phyloP scores from a whole-genome alignment of 2,797 vertebrate species.

The Eulemur albifrons region DNA sequence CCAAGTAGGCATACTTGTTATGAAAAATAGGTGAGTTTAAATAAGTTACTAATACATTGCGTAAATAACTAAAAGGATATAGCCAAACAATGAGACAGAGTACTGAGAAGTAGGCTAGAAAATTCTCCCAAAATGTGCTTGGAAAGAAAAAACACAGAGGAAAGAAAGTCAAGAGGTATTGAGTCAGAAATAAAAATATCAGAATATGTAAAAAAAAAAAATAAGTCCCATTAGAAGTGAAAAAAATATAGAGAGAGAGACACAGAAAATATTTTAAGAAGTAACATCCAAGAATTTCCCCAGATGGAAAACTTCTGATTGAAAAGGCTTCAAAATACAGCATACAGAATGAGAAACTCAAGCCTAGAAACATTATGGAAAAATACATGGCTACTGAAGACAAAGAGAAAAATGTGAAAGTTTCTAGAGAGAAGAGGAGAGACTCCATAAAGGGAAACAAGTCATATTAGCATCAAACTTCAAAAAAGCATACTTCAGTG shows the following conservation, averaged over 20 bases:
- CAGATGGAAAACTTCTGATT: neutral
- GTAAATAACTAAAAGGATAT: neutral
- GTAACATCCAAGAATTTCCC: neutral
- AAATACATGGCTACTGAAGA: neutral
- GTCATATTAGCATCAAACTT: neutral
- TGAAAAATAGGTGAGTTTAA: slow-evolving; percentile 12
- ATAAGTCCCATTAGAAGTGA: neutral
- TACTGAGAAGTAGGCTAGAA: neutral
- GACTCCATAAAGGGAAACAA: neutral
- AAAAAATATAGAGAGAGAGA: neutral
- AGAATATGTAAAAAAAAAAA: neutral
- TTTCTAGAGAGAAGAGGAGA: neutral
- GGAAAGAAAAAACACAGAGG: neutral
- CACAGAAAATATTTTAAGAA: neutral
- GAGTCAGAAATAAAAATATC: neutral
- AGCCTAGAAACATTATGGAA: neutral
- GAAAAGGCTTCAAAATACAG: neutral
- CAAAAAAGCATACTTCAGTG: neutral
- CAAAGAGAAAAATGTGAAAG: neutral
- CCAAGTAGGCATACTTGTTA: neutral
- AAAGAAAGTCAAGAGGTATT: neutral
- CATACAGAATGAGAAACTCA: neutral
- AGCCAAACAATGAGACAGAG: neutral
- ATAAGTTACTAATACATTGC: neutral
- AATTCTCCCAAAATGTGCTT: neutral